Evolutionary conservation across 2,888 invertebrate species (phyloP), one percentile per base, ranked within the genome.

Genomic region (Melieria picta): DNA sequence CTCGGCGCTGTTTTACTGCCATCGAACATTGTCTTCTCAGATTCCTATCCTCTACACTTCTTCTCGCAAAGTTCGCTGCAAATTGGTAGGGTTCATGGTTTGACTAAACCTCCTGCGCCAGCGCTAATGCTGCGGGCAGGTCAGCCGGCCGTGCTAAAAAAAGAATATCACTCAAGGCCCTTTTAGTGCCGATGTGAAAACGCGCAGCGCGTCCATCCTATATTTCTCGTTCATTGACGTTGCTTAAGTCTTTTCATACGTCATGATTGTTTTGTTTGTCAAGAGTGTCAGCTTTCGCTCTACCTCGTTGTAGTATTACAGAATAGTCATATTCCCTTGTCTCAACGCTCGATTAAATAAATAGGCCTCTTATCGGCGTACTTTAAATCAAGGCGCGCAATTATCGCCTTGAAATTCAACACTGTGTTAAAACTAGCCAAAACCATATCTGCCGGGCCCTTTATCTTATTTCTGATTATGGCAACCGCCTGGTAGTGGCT

Each of bases 381-480:
- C 4, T 56, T 47, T 7, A 66, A 58, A 16, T 57, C 66, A 46
- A 66, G 46, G 9, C 66, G n/a, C 16, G 69, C 69, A 56, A 68
- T 61, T 7, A 68, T 61, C 9, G 61, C 68, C 16, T 56, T 42
- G 11, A 68, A 68, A 43, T 68, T 69, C 16, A 69, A 43, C 45
- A 57, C 62, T 7, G 69, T 63, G 16, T 69, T 63, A 42, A 62
- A 63, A 42, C 45, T 50, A 46, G 60, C 30, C 46, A 68, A 43
- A 48, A 60, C 60, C 7, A 11, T 7, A 30, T 69, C 55, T 43
- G 69, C 73, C 9, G 71, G 63, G 4, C 58, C 69, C 3, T 50
- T 30, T 1, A 75, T 52, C 47, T 69, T 75, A 30, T 74, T 73
- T n/a, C 62, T 11, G 13, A 50, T 57, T 52, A 65, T 65, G 13